Percentiles rank a stretch among this genome's conserved stretches.
phyloP scores from a whole-genome alignment of 2,113 vertebrate genomes.

The Tachysurus vachellii region DNA sequence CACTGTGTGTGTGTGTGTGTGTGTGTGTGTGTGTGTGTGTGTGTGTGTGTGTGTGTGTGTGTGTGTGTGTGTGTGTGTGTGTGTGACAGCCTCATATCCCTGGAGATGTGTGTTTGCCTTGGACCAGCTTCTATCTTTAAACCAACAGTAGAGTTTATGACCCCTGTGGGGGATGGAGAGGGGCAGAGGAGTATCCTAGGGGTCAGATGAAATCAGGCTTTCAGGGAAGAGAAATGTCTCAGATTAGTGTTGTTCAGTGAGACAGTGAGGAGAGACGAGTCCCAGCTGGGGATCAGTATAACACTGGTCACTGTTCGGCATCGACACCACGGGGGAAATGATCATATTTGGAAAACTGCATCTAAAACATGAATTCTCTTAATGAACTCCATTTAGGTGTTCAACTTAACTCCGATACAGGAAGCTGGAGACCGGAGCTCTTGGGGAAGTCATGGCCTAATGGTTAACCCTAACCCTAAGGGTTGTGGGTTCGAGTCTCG shows the following conservation, averaged over 20 bases:
- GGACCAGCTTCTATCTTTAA: neutral
- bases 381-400: too few relatives aligned
- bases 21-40: too few relatives aligned
- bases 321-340: neutral
- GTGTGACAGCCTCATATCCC: neutral
- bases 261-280: neutral
- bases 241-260: neutral
- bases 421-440: too few relatives aligned
- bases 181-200: neutral
- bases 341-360: neutral
- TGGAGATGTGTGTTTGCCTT: slow-evolving; percentile 1
- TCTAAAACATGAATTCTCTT: neutral
- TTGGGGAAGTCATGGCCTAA: too few relatives aligned
- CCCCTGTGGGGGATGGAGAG: neutral
- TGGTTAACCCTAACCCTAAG: too few relatives aligned
- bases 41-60: too few relatives aligned
- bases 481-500: too few relatives aligned
- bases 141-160: slow-evolving; percentile 11
- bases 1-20: neutral
- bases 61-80: too few relatives aligned
- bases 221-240: neutral
- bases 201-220: neutral
- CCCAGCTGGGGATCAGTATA: neutral
- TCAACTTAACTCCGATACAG: too few relatives aligned
- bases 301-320: neutral